Evolutionary conservation across 2,113 vertebrate genomes (phyloP).

Genomic region (Sander lucioperca): DNA sequence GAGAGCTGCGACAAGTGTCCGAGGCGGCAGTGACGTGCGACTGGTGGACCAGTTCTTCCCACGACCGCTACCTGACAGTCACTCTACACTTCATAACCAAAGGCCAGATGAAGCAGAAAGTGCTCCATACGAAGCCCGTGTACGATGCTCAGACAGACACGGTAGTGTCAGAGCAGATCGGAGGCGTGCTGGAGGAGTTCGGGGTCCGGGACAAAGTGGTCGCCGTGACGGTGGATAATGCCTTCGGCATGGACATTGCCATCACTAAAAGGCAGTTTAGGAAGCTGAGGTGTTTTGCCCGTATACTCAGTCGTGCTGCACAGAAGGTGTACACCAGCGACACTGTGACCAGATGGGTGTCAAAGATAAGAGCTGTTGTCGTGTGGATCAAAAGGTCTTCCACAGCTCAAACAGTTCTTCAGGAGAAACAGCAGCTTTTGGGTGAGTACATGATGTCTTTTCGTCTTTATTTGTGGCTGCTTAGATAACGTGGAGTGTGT

Average conservation of each 20-base stretch:
- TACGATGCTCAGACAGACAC: neutral
- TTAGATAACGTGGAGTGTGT: neutral
- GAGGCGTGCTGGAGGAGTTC: slow-evolving; percentile 10
- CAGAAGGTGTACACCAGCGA: slow-evolving; percentile 17
- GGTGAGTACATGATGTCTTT: slow-evolving; percentile 1
- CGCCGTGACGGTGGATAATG: neutral
- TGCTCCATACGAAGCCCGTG: neutral
- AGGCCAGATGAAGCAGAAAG: slow-evolving; percentile 4
- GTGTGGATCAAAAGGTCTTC: neutral
- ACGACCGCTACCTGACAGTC: neutral
- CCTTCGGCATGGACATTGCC: neutral
- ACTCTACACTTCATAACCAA: slow-evolving; percentile 1
- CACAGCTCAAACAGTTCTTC: neutral
- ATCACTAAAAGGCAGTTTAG: neutral
- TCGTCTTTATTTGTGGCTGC: neutral
- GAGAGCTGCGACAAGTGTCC: neutral
- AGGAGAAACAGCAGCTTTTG: slow-evolving; percentile 5
- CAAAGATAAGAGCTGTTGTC: neutral
- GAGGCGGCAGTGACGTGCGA: slow-evolving; percentile 13
- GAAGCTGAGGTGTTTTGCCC: slow-evolving; percentile 22
- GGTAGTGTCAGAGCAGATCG: neutral
- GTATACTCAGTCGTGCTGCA: slow-evolving; percentile 13
- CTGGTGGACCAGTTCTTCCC: neutral
- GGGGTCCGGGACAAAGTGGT: slow-evolving; percentile 5
- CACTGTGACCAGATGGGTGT: neutral